A percentile compares a stretch with the other conserved stretches of the same genome.
Conservation (phyloP, 2,113 vertebrate genomes). For the Cacatua alba region DNA sequence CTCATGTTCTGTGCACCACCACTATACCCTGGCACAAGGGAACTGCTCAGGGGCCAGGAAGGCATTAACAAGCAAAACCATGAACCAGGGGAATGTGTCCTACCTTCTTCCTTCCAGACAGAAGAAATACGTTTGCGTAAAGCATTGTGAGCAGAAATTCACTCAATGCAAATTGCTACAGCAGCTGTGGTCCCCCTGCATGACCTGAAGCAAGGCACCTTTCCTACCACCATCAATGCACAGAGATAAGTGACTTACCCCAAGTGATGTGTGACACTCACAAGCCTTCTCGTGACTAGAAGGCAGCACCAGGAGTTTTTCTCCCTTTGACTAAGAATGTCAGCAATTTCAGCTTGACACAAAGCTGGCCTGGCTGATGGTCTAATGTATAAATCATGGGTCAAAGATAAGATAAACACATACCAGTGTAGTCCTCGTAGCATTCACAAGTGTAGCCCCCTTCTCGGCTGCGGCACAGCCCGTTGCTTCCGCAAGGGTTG, state of each 20-base stretch:
- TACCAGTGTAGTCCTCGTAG: constrained; percentile 90
- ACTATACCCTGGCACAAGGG: too few relatives aligned
- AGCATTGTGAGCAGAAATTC: neutral
- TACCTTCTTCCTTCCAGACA: neutral
- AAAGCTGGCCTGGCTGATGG: constrained; percentile 21
- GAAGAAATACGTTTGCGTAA: neutral
- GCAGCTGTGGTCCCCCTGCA: neutral
- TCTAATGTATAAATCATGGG: neutral
- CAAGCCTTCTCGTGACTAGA: neutral
- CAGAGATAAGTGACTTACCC: neutral
- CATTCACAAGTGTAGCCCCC: constrained; percentile 95
- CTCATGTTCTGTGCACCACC: neutral
- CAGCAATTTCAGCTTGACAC: constrained; percentile 44
- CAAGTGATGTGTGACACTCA: neutral
- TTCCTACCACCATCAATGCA: rapidly evolving
- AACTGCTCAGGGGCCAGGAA: neutral
- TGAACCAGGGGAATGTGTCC: neutral
- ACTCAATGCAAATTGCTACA: neutral
- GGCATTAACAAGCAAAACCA: neutral
- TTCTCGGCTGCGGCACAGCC: constrained; percentile 89
- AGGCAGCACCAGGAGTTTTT: neutral
- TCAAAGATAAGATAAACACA: constrained; percentile 62
- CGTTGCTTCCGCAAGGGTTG: constrained; percentile 87
- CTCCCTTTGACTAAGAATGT: constrained; percentile 45
- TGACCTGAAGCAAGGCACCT: neutral